Conservation (phyloP, 2,113 vertebrate species). For the Mobula hypostoma region DNA sequence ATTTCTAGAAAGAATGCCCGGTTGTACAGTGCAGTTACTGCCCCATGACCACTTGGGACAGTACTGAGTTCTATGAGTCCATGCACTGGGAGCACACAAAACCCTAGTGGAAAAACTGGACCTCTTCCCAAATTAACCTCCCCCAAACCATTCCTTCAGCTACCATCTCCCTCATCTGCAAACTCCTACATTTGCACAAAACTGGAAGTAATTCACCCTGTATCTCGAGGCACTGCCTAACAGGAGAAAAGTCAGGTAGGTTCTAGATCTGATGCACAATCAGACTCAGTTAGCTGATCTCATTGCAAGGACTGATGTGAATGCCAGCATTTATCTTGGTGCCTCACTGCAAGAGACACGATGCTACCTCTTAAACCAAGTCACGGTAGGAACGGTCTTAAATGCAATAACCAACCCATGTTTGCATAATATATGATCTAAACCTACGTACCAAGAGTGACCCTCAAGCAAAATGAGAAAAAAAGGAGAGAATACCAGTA, state of each 20-base stretch:
- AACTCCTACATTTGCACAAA: no score
- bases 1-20: background rate
- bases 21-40: background rate
- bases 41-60: no score
- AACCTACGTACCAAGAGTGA: background rate
- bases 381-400: background rate
- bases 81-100: no score
- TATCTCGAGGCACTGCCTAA: no score
- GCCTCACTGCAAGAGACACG: background rate
- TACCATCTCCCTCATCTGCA: no score
- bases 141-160: no score
- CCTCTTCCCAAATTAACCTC: no score
- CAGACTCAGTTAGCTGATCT: background rate
- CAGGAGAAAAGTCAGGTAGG: background rate
- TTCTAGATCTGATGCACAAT: background rate
- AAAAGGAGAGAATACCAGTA: background rate
- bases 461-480: background rate
- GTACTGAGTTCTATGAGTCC: no score
- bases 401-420: background rate
- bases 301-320: background rate
- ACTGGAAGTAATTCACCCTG: no score
- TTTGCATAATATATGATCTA: background rate
- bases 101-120: no score
- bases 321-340: background rate
- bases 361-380: background rate